Percentiles rank a stretch among this genome's conserved stretches.
phyloP scores from a whole-genome alignment of 1,140 invertebrate species.

The Temnothorax longispinosus region DNA sequence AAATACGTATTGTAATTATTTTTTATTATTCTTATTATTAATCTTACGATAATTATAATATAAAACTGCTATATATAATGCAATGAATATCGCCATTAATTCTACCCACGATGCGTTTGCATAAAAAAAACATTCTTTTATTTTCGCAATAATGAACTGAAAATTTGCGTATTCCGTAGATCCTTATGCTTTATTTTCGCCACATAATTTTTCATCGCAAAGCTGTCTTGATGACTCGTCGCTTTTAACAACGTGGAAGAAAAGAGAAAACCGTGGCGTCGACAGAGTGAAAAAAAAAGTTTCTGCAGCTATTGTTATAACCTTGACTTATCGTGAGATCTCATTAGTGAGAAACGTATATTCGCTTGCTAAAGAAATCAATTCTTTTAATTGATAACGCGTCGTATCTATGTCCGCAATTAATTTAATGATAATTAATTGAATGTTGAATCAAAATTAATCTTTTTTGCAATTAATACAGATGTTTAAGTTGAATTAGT shows the following conservation, averaged over 20 bases:
- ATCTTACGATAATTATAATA: neutral
- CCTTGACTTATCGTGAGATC: neutral
- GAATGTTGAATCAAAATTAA: neutral
- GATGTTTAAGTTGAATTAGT: neutral
- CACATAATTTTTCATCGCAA: conserved; percentile 24
- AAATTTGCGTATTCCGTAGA: conserved; percentile 1
- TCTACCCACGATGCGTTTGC: neutral
- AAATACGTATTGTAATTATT: neutral
- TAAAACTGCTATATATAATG: neutral
- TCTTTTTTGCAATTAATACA: neutral
- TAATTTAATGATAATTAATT: conserved; percentile 18
- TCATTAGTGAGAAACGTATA: conserved; percentile 8
- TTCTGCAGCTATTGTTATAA: neutral
- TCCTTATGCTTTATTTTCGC: neutral
- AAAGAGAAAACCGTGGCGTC: neutral
- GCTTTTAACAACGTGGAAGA: neutral
- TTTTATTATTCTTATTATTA: neutral
- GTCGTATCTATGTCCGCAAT: neutral
- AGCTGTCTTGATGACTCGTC: neutral
- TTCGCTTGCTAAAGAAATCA: neutral
- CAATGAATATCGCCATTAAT: neutral
- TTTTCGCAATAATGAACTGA: conserved; percentile 6
- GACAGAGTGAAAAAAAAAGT: neutral
- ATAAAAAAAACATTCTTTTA: neutral
- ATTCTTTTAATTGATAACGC: neutral